A percentile compares a stretch with the other conserved stretches of the same genome.
These are phyloP conservation scores for Actinostola sp. DNA, from an alignment of 92 coral and sea anemone genomes.

Conservation along the genomic window DNA sequence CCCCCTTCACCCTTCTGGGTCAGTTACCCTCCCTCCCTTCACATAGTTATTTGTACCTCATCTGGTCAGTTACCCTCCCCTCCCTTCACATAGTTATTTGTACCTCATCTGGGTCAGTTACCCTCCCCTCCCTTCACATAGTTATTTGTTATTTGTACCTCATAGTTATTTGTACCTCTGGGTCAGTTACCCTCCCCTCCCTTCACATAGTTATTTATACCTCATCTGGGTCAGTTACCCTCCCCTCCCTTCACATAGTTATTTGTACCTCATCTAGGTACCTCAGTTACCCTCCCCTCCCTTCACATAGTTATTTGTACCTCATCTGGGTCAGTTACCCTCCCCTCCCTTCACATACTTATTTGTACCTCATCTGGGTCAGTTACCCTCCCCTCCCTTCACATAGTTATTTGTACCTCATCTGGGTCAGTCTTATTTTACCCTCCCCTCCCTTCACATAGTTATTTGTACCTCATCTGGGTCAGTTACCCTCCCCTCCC, in stretches of 20 bases:
- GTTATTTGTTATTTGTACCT: too few relatives aligned
- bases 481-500: not conserved
- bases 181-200: too few relatives aligned
- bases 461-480: too few relatives aligned
- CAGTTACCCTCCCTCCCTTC: too few relatives aligned
- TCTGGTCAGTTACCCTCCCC: not conserved
- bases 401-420: constrained; percentile 55
- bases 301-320: not conserved
- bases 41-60: too few relatives aligned
- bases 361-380: too few relatives aligned
- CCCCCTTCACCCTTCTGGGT: too few relatives aligned
- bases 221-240: not conserved
- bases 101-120: constrained; percentile 94
- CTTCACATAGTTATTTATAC: too few relatives aligned
- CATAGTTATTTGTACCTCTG: too few relatives aligned
- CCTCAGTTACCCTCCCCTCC: not conserved
- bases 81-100: not conserved
- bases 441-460: not conserved
- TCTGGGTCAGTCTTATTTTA: constrained; percentile 84
- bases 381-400: constrained; percentile 1
- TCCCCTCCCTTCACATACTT: too few relatives aligned
- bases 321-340: too few relatives aligned
- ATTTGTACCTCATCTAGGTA: constrained; percentile 87
- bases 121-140: not conserved
- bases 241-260: not conserved